Conservation (phyloP, 64 coral and sea anemone species). For the Pachyseris speciosa region DNA sequence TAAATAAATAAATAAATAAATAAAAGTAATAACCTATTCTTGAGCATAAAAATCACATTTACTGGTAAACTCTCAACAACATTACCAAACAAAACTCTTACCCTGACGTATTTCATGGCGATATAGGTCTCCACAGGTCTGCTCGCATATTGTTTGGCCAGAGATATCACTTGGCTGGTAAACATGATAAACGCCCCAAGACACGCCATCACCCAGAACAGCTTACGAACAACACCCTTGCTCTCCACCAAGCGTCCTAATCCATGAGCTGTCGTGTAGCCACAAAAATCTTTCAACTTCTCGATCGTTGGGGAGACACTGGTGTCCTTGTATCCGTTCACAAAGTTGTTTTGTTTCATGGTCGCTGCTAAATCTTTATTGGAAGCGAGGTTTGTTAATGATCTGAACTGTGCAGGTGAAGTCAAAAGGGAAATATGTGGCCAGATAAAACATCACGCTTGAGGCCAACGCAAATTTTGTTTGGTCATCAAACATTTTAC, state of each 20-base stretch:
- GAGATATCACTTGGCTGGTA: background rate
- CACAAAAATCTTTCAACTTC: slow-evolving; percentile 42
- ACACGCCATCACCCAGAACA: slow-evolving; percentile 31
- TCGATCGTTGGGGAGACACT: background rate
- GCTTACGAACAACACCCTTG: background rate
- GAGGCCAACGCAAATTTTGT: too few species aligned
- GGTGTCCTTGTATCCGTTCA: background rate
- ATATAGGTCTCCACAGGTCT: slow-evolving; percentile 29
- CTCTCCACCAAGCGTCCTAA: slow-evolving; percentile 25
- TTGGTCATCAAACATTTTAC: too few species aligned
- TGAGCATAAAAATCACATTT: too few species aligned
- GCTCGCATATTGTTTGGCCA: background rate
- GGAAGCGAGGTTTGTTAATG: background rate
- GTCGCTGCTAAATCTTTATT: background rate
- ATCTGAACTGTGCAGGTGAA: too few species aligned
- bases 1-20: too few species aligned
- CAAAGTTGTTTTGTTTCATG: background rate
- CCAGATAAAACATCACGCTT: too few species aligned
- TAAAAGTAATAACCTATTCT: too few species aligned
- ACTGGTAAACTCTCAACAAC: too few species aligned
- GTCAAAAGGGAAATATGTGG: too few species aligned
- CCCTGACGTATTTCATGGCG: slow-evolving; percentile 18
- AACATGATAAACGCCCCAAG: slow-evolving; percentile 9
- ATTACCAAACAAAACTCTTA: slow-evolving; percentile 3
- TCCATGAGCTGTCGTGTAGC: slow-evolving; percentile 20